These are phyloP conservation scores for Distichodus sexfasciatus DNA, from an alignment of 2,797 vertebrate species.

Conservation along the genomic window DNA sequence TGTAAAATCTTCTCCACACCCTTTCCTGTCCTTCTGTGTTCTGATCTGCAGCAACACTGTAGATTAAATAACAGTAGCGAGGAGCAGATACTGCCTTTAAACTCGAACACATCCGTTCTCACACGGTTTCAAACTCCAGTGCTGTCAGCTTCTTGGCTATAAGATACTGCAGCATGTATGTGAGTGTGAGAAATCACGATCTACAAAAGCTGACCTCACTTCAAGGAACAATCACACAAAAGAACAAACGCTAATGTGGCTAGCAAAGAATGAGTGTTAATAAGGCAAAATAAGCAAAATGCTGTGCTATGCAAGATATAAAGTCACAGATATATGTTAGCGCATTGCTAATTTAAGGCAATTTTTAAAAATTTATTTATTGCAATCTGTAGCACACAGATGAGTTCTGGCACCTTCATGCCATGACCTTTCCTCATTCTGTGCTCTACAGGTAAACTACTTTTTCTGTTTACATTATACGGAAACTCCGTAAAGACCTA, in stretches of 20 bases:
- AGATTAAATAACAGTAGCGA: constrained; percentile 42
- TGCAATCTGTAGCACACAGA: too few species aligned
- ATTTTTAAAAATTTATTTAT: too few species aligned
- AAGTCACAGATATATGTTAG: too few species aligned
- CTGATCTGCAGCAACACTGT: constrained; percentile 25
- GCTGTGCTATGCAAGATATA: too few species aligned
- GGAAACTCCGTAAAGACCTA: too few species aligned
- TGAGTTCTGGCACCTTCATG: too few species aligned
- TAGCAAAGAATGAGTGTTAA: not conserved
- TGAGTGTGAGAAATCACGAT: constrained; percentile 1
- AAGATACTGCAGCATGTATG: constrained; percentile 18
- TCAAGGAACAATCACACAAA: not conserved
- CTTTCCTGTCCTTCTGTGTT: constrained; percentile 39
- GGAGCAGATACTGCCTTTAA: constrained; percentile 46
- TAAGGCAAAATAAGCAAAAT: too few species aligned
- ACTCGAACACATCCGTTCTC: constrained; percentile 43
- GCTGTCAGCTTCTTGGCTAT: constrained; percentile 29
- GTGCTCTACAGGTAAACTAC: too few species aligned
- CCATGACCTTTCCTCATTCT: too few species aligned
- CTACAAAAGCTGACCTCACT: constrained; percentile 16
- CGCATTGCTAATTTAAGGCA: too few species aligned
- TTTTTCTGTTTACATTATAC: too few species aligned
- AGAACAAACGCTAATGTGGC: not conserved
- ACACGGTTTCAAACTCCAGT: constrained; percentile 21
- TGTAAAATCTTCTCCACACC: constrained; percentile 58